Evolutionary conservation across 2,113 vertebrate genomes (phyloP), one percentile per base, ranked within the genome.

Genomic region (Bothrops jararaca): DNA sequence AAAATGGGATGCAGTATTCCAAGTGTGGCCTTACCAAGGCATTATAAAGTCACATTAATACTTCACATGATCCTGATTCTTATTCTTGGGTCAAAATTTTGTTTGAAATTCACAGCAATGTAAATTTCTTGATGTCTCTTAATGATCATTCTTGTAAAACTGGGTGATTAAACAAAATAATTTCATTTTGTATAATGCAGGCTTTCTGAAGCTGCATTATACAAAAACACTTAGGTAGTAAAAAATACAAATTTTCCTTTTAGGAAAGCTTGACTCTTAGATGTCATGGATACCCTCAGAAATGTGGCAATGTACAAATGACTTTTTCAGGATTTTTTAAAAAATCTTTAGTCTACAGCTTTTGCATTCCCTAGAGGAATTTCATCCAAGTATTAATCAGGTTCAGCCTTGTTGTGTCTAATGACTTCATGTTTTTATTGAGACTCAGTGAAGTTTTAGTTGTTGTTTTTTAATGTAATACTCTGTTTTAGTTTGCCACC

Each of bases 141-240:
- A 39, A 87, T 93, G 86, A 86, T 0, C 89, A 92, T 74, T 88
- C 88, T 91, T 29, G 86, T n/a, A 93, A 85, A 93, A 91, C 87
- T 50, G 52, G 3, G 22, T 94, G 92, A 94, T 95, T 60, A 74
- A 94, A 95, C 69, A 54, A 85, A 95, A 90, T 54, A 60, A 54
- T 54, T 3, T 0, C 6, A 34, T 92, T 95, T 95, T 96, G 85
- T 92, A 1, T 88, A 89, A 80, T 42, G 42, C 52, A 85, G 86
- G 58, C 39, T 50, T 10, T 4, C 74, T 85, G 26, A 69, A 93
- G 45, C 54, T 64, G 86, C 64, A 0, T 39, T 89, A 18, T 53
- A 4, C 26, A 1, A n/a, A 54, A 53, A 54, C 26, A 15, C n/a
- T 18, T 18, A n/a, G 64, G 4, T 34, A 34, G 12, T 34, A 69